phyloP scores from a whole-genome alignment of 2,888 invertebrate species.

The Thera britannica region DNA sequence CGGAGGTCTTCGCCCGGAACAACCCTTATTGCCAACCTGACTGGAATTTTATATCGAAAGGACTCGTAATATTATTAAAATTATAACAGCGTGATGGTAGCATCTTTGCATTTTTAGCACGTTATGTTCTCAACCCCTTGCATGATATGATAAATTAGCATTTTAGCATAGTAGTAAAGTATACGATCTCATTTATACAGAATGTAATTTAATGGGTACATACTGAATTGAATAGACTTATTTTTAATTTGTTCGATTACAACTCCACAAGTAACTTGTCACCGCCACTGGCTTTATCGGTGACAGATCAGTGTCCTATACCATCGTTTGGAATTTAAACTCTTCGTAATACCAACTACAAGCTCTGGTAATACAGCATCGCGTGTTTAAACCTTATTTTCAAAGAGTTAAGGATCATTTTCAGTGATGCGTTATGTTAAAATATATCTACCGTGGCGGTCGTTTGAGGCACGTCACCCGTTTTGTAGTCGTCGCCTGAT shows the following conservation, averaged over 20 bases:
- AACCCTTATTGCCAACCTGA: slow-evolving; percentile 32
- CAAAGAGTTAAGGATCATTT: slow-evolving; percentile 36
- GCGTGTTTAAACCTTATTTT: slow-evolving; percentile 47
- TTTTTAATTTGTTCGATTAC: slow-evolving; percentile 69
- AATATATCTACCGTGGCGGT: slow-evolving; percentile 49
- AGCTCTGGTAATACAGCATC: slow-evolving; percentile 43
- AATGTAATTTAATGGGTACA: not conserved
- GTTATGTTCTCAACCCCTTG: not conserved
- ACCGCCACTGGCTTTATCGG: slow-evolving; percentile 78
- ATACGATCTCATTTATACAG: not conserved
- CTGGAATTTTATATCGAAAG: slow-evolving; percentile 22
- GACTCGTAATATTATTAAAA: slow-evolving; percentile 8
- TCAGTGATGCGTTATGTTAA: slow-evolving; percentile 27
- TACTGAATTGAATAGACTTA: not conserved
- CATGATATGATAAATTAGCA: not conserved
- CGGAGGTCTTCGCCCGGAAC: slow-evolving; percentile 19
- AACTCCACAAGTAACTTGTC: slow-evolving; percentile 73
- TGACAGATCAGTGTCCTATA: slow-evolving; percentile 80
- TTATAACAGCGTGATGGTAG: not conserved
- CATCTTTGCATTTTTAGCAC: not conserved
- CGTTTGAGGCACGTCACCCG: slow-evolving; percentile 65
- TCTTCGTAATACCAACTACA: slow-evolving; percentile 64
- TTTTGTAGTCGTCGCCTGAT: slow-evolving; percentile 80
- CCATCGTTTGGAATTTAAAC: slow-evolving; percentile 77
- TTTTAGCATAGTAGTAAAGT: not conserved